Conservation (phyloP, 2,888 invertebrate genomes). For the Pristionchus fissidentatus region DNA sequence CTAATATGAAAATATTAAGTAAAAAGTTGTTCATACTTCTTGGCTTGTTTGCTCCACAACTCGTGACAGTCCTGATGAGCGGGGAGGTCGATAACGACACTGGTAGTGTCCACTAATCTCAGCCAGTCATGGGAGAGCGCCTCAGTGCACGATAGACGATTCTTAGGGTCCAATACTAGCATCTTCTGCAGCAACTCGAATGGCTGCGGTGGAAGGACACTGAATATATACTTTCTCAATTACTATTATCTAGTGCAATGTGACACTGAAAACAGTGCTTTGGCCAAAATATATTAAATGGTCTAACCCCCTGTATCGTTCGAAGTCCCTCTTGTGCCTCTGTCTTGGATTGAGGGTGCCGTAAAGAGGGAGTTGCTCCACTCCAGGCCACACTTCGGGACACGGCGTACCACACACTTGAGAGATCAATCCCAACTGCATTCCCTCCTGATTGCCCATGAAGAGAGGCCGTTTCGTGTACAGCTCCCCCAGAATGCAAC, state of each 20-base stretch:
- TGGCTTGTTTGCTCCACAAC: slow-evolving; percentile 90
- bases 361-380: slow-evolving; percentile 90
- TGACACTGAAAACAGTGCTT: not conserved
- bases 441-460: slow-evolving; percentile 92
- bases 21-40: slow-evolving; percentile 21
- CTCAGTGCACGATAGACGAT: slow-evolving; percentile 92
- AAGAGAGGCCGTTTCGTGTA: slow-evolving; percentile 96
- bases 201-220: slow-evolving; percentile 77
- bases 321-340: slow-evolving; percentile 83
- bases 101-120: slow-evolving; percentile 86
- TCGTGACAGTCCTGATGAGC: slow-evolving; percentile 96
- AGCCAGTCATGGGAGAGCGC: slow-evolving; percentile 93
- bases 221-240: not conserved
- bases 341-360: slow-evolving; percentile 92
- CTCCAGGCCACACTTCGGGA: slow-evolving; percentile 92
- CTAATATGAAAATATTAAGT: not conserved
- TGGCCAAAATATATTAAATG: not conserved
- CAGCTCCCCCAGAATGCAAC: slow-evolving; percentile 95
- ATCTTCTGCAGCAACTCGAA: slow-evolving; percentile 78
- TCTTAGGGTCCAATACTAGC: slow-evolving; percentile 93
- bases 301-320: slow-evolving; percentile 34
- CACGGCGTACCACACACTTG: slow-evolving; percentile 90
- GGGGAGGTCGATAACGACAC: slow-evolving; percentile 74
- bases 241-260: not conserved
- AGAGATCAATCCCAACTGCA: slow-evolving; percentile 92